Evolutionary conservation across 2,888 invertebrate species (phyloP).

Genomic region (Holacanthella duospinosa): DNA sequence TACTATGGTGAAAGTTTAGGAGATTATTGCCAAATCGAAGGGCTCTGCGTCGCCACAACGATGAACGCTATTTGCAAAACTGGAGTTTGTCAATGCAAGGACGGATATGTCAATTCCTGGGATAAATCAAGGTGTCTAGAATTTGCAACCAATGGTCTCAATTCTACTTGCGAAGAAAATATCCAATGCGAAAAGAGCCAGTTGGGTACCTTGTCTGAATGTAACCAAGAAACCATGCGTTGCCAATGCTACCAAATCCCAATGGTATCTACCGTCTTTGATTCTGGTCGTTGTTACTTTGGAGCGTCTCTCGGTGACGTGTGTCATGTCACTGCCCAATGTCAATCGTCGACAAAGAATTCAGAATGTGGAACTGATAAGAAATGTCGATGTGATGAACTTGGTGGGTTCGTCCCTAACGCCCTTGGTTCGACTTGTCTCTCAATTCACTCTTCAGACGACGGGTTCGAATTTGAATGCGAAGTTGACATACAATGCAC

Average conservation of each 20-base stretch:
- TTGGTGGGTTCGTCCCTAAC: slow-evolving; percentile 21
- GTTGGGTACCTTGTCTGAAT: slow-evolving; percentile 31
- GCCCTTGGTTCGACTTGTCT: slow-evolving; percentile 24
- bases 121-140: slow-evolving; percentile 34
- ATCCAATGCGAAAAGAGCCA: slow-evolving; percentile 32
- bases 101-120: slow-evolving; percentile 29
- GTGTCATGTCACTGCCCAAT: slow-evolving; percentile 33
- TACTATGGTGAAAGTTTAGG: slow-evolving; percentile 36
- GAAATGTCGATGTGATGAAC: slow-evolving; percentile 26
- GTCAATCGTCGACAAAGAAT: slow-evolving; percentile 23
- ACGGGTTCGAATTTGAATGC: slow-evolving; percentile 17
- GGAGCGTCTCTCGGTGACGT: slow-evolving; percentile 32
- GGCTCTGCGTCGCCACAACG: slow-evolving; percentile 31
- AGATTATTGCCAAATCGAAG: slow-evolving; percentile 35
- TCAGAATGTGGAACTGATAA: slow-evolving; percentile 27
- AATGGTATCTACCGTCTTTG: slow-evolving; percentile 31
- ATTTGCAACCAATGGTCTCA: slow-evolving; percentile 30
- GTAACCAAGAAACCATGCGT: slow-evolving; percentile 29
- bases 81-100: slow-evolving; percentile 31
- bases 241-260: slow-evolving; percentile 34
- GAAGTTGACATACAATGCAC: slow-evolving; percentile 24
- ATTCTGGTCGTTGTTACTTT: slow-evolving; percentile 30
- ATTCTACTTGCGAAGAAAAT: slow-evolving; percentile 33
- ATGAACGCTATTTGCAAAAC: slow-evolving; percentile 27
- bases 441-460: slow-evolving; percentile 13